These are phyloP conservation scores for Campaea margaritaria DNA, from an alignment of 2,888 invertebrate genomes.

Conservation along the genomic window DNA sequence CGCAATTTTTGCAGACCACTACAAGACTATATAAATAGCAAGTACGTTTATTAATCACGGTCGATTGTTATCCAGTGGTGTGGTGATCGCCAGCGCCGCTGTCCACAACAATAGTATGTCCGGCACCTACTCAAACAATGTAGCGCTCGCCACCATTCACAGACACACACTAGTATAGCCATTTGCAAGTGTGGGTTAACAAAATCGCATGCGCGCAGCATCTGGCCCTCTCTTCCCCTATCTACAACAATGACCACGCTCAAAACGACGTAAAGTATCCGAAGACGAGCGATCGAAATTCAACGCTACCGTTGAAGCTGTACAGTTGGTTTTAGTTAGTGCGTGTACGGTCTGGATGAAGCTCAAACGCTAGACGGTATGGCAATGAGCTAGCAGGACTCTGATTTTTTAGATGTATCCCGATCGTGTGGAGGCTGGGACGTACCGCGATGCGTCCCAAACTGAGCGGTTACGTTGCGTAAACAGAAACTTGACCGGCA, in stretches of 20 bases:
- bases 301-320: accelerated
- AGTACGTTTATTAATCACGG: slow-evolving; percentile 60
- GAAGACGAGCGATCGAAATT: slow-evolving; percentile 33
- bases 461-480: slow-evolving; percentile 39
- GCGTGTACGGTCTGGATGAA: slow-evolving; percentile 33
- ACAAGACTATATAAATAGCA: slow-evolving; percentile 28
- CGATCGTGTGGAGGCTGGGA: slow-evolving; percentile 68
- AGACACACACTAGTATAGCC: slow-evolving; percentile 51
- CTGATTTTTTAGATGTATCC: slow-evolving; percentile 80
- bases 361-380: slow-evolving; percentile 61
- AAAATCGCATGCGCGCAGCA: slow-evolving; percentile 82
- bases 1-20: neutral
- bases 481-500: slow-evolving; percentile 21
- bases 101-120: slow-evolving; percentile 74
- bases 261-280: slow-evolving; percentile 43
- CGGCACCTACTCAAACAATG: slow-evolving; percentile 72
- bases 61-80: slow-evolving; percentile 54
- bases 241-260: slow-evolving; percentile 48
- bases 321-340: slow-evolving; percentile 18
- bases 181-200: slow-evolving; percentile 51
- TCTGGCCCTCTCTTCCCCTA: slow-evolving; percentile 77
- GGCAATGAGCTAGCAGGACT: slow-evolving; percentile 80
- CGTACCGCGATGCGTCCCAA: slow-evolving; percentile 55
- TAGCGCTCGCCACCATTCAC: slow-evolving; percentile 57
- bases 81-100: slow-evolving; percentile 62